phyloP scores from a whole-genome alignment of 2,797 vertebrate species.

The Macrochelys suwanniensis region DNA sequence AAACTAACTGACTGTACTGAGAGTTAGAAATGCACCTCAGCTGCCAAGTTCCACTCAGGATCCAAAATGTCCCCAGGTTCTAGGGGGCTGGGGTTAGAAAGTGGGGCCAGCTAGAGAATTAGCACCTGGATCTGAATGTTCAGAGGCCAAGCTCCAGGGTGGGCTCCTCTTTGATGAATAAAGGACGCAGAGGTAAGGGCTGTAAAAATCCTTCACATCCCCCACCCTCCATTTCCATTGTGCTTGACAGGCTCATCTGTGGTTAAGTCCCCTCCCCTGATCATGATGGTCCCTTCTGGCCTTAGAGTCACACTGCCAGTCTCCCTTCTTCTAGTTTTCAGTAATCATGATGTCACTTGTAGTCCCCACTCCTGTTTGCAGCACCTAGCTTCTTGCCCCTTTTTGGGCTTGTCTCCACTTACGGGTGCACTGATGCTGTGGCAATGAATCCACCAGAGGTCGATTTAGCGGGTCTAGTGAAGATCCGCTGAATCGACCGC shows the following conservation, averaged over 20 bases:
- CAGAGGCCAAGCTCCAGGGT: neutral
- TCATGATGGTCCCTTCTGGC: rapidly evolving
- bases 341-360: neutral
- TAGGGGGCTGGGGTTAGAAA: neutral
- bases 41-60: neutral
- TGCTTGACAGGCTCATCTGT: neutral
- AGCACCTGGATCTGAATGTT: neutral
- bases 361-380: neutral
- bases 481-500: no score
- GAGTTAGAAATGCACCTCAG: neutral
- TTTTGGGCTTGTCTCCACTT: neutral
- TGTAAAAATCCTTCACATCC: neutral
- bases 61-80: neutral
- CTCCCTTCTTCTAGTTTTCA: neutral
- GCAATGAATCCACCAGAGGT: no score
- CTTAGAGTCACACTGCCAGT: neutral
- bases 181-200: neutral
- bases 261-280: neutral
- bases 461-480: no score
- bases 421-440: no score
- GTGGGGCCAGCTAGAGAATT: neutral
- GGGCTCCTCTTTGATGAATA: neutral
- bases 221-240: neutral
- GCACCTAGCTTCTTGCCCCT: neutral
- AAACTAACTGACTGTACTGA: neutral